Evolutionary conservation across 2,113 vertebrate genomes (phyloP), one percentile per base, ranked within the genome.

Genomic region (Elanus axillaris): DNA sequence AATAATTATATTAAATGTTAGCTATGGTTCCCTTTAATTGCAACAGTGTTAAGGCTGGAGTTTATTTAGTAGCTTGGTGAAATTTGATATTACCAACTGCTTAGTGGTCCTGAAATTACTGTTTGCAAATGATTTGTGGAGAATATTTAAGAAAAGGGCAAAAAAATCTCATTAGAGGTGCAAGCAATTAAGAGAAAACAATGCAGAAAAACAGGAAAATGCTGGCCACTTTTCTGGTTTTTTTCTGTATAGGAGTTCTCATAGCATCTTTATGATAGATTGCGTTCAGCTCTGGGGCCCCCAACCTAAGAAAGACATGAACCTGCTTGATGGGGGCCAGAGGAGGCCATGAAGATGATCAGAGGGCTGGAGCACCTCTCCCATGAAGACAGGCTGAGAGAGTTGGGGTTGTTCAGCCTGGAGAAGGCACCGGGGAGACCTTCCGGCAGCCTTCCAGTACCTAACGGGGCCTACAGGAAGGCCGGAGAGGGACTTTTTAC

Each of bases 221-320:
- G 13, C 4, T 63, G 16, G 2, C 6, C 0, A 0, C 0, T 81
- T 83, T 63, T 42, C 16, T 72, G 1, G n/a, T n/a, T n/a, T 27
- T 68, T 12, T 82, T 80, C 34, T 47, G 0, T 26, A 16, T 21
- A 47, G 26, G 15, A 11, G 27, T 83, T 87, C 22, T 67, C 25
- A 34, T 34, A 47, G 23, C 18, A 76, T 47, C 7, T 56, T 79
- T 86, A 31, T 55, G 13, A 52, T 79, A 29, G 52, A 29, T 53
- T 29, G 27, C 17, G 27, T 53, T 53, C 27, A 29, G 27, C 52
- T 29, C 52, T 17, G 27, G 52, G 52, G 6, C 27, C 52, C 27
- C 27, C 52, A 17, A 29, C 15, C 10, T 53, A 53, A 29, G 16
- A 29, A 53, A 53, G 16, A 53, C 27, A 53, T 53, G 52, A 27